Percentiles rank a stretch among this genome's conserved stretches.
phyloP scores from a whole-genome alignment of 2,113 vertebrate species.

The Cynopterus brachyotis region DNA sequence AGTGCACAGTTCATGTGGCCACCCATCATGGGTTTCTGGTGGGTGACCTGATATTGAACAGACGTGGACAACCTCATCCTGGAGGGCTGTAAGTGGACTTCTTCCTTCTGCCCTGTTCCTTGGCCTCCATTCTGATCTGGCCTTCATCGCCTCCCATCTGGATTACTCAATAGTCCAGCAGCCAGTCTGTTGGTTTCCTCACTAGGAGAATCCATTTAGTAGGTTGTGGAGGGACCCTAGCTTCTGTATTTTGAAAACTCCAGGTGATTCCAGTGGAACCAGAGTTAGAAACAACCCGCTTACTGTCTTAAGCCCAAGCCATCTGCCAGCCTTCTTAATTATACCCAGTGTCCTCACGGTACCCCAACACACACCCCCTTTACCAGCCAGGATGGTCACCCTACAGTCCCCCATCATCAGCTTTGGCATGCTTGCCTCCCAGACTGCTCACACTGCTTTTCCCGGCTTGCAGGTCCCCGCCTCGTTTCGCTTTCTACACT shows the following conservation, averaged over 20 bases:
- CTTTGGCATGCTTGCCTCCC: too few relatives aligned
- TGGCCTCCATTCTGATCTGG: neutral
- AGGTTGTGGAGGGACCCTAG: neutral
- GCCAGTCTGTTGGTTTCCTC: neutral
- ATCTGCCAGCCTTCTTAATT: neutral
- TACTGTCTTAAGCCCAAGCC: neutral
- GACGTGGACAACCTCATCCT: neutral
- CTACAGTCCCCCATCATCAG: too few relatives aligned
- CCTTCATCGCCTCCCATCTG: neutral
- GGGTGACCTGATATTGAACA: neutral
- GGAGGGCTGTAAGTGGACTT: neutral
- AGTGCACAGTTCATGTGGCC: neutral
- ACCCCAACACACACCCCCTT: neutral
- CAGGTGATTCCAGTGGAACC: neutral
- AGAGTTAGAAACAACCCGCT: neutral
- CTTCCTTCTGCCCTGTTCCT: neutral
- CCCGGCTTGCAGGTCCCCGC: neutral
- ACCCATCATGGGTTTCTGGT: neutral
- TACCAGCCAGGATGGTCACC: neutral
- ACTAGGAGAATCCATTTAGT: neutral
- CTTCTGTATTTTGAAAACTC: neutral
- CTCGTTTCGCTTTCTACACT: neutral
- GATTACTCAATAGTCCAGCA: accelerated
- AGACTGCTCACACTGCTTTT: neutral
- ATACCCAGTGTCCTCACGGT: accelerated